Evolutionary conservation across 1,140 invertebrate genomes (phyloP), one percentile per base, ranked within the genome.

Genomic region (Meloidogyne exigua): DNA sequence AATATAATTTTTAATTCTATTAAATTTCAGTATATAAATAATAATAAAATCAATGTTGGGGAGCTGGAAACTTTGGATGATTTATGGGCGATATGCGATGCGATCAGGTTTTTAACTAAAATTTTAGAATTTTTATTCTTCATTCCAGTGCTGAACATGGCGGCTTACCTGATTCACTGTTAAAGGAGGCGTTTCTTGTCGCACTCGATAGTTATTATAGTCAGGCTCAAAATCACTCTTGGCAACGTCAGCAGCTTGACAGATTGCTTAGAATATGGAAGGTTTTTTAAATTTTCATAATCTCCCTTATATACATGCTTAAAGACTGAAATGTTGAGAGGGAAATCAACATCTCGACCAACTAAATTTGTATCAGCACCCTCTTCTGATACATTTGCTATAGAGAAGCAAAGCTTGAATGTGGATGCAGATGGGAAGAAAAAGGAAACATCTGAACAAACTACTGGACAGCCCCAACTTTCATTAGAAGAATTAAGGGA

Each of bases 81-180:
- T 26, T 25, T 75, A 36, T 75, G 74, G 74, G 71, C 18, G 10
- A 75, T 75, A 26, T 75, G 74, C 62, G 74, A 75, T 12, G 74
- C 74, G 36, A 74, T 75, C 36, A 75, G 72, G 72, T 73, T 36
- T 64, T 28, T 32, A n/a, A n/a, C n/a, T 25, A 64, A 57, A 26
- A n/a, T n/a, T n/a, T n/a, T 12, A n/a, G 18, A 9, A 10, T 42
- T n/a, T 18, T 26, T 69, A 42, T 49, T 21, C 15, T 42, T 15
- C 5, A 25, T 73, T 73, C 13, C 26, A 73, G 74, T 28, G 74
- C 74, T 21, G 71, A 49, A 25, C 65, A 76, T 49, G 49, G 39
- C 10, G 74, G 74, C n/a, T 64, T 75, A 28, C 74, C 74, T n/a
- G 74, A 75, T 74, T 75, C 74, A 26, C 44, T 75, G 12, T 28